These are phyloP conservation scores for Drosophila flavopinicola DNA, from an alignment of 2,888 invertebrate genomes.

Conservation along the genomic window DNA sequence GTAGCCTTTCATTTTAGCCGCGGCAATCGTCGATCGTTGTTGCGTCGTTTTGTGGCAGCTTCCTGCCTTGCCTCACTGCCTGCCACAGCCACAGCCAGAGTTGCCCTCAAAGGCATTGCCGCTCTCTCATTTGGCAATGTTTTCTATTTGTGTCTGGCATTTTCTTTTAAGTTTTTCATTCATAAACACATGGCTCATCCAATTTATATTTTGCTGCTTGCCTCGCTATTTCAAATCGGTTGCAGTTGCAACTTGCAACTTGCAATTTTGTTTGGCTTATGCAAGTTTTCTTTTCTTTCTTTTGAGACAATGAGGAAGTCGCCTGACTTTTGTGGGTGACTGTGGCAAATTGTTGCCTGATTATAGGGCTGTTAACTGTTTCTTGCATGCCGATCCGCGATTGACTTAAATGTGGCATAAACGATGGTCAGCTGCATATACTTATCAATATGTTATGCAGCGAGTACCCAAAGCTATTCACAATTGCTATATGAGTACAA, in stretches of 20 bases:
- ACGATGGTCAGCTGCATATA: slow-evolving; percentile 18
- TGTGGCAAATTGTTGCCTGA: slow-evolving; percentile 69
- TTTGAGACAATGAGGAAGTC: slow-evolving; percentile 66
- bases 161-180: slow-evolving; percentile 51
- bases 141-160: slow-evolving; percentile 37
- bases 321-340: slow-evolving; percentile 64
- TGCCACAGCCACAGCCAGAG: slow-evolving; percentile 3
- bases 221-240: slow-evolving; percentile 34
- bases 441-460: too few relatives aligned
- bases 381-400: slow-evolving; percentile 15
- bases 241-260: slow-evolving; percentile 33
- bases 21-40: slow-evolving; percentile 54
- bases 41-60: slow-evolving; percentile 36
- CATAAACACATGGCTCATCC: slow-evolving; percentile 67
- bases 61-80: slow-evolving; percentile 28
- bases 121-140: slow-evolving; percentile 64
- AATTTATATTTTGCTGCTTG: slow-evolving; percentile 37
- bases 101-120: slow-evolving; percentile 70
- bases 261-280: slow-evolving; percentile 45
- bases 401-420: slow-evolving; percentile 54
- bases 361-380: slow-evolving; percentile 61
- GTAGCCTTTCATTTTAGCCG: slow-evolving; percentile 78
- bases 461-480: too few relatives aligned
- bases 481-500: too few relatives aligned
- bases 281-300: slow-evolving; percentile 43